Percentiles rank a stretch among this genome's conserved stretches.
phyloP scores from a whole-genome alignment of 2,113 vertebrate genomes.

The Bos javanicus region DNA sequence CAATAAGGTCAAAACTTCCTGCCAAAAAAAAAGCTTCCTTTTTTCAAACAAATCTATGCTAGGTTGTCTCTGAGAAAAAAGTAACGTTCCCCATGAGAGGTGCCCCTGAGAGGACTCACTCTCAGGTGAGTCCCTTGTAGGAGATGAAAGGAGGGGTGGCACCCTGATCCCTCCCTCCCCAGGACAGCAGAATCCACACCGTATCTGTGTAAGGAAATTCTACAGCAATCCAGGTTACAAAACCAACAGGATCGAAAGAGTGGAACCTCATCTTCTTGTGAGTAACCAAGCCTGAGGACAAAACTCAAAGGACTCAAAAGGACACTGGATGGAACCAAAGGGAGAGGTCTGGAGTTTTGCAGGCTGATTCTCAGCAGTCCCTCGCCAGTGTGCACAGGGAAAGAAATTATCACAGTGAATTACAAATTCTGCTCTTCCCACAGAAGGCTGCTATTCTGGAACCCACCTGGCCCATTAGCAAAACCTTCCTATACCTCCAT shows the following conservation, averaged over 20 bases:
- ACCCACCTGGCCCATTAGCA: neutral
- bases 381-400: too few species aligned
- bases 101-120: neutral
- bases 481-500: neutral
- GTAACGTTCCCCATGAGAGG: accelerated
- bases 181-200: neutral
- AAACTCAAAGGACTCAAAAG: neutral
- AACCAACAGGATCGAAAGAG: neutral
- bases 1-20: neutral
- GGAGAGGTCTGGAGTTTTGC: neutral
- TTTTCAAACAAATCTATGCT: neutral
- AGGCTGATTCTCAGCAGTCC: neutral
- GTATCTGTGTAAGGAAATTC: neutral
- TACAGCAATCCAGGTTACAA: neutral
- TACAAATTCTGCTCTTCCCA: neutral
- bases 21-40: neutral
- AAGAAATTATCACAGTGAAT: neutral
- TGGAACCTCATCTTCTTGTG: neutral
- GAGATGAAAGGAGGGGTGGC: neutral
- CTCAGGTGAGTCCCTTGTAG: neutral
- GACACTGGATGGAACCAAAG: neutral
- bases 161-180: neutral
- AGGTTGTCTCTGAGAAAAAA: neutral
- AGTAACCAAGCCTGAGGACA: neutral
- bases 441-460: neutral